Conservation (phyloP, 2,888 invertebrate genomes). For the Mythimna pallens region DNA sequence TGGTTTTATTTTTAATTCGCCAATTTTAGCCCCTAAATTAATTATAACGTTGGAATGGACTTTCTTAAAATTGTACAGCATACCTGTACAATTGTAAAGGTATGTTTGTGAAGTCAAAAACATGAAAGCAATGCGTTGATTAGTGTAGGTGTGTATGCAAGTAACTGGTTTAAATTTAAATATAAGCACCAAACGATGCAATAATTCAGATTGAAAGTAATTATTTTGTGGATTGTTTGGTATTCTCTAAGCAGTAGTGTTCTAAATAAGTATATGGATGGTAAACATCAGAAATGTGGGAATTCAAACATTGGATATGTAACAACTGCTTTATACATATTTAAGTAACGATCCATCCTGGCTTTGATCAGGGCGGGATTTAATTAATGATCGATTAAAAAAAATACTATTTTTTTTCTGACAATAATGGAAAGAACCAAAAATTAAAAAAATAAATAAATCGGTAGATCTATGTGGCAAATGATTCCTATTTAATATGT, state of each 20-base stretch:
- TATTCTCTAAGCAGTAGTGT: neutral
- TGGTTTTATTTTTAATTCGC: conserved; percentile 57
- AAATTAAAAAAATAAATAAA: no score
- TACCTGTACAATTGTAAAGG: conserved; percentile 11
- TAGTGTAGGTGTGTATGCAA: conserved; percentile 6
- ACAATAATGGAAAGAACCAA: no score
- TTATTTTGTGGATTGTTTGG: neutral
- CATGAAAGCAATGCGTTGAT: conserved; percentile 21
- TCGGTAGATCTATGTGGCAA: no score
- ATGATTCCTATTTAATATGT: no score
- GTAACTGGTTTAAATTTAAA: conserved; percentile 13
- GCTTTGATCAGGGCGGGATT: no score
- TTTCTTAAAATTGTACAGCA: conserved; percentile 27
- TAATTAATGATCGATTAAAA: no score
- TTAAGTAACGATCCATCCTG: no score
- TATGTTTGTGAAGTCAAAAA: conserved; percentile 6
- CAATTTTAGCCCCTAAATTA: conserved; percentile 47
- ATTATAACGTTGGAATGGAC: conserved; percentile 44
- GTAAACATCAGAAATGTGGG: neutral
- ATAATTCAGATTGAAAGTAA: conserved; percentile 2
- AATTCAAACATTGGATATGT: neutral
- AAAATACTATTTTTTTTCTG: no score
- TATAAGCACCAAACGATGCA: conserved; percentile 10
- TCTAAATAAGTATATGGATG: neutral
- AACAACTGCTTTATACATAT: neutral